phyloP scores from a whole-genome alignment of 92 coral and sea anemone genomes.

The Actinostola sp. region DNA sequence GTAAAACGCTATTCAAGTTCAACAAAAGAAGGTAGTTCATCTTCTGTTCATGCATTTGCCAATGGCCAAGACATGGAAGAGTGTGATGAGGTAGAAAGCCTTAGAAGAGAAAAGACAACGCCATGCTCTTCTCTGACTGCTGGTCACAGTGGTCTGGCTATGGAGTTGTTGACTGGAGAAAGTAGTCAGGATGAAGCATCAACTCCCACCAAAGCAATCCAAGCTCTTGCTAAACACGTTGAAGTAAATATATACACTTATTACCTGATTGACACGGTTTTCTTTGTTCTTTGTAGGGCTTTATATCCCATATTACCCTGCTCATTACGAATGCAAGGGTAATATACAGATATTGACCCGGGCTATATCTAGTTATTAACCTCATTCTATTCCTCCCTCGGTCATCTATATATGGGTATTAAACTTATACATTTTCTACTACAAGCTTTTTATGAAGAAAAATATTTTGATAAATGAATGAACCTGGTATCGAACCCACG shows the following conservation, averaged over 20 bases:
- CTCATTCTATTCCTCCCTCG: no score
- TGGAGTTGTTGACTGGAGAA: conserved; percentile 25
- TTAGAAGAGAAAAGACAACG: conserved; percentile 29
- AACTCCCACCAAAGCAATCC: conserved; percentile 69
- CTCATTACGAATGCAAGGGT: no score
- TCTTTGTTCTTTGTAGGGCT: no score
- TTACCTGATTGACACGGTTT: neutral
- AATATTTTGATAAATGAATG: no score
- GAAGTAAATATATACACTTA: conserved; percentile 41
- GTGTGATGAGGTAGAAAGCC: conserved; percentile 61
- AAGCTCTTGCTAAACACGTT: conserved; percentile 77
- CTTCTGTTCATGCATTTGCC: conserved; percentile 79
- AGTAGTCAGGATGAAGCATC: conserved; percentile 63
- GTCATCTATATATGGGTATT: no score
- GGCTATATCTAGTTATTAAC: no score
- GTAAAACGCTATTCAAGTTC: conserved; percentile 80
- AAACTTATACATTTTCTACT: no score
- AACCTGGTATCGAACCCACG: no score
- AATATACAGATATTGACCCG: no score
- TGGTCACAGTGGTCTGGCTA: conserved; percentile 37
- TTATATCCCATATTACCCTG: no score
- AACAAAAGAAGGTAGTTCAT: conserved; percentile 52
- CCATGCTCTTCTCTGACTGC: conserved; percentile 29
- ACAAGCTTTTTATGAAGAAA: no score
- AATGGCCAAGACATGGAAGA: conserved; percentile 77